Evolutionary conservation across 2,888 invertebrate genomes (phyloP).

Genomic region (Drosophila emarginata): DNA sequence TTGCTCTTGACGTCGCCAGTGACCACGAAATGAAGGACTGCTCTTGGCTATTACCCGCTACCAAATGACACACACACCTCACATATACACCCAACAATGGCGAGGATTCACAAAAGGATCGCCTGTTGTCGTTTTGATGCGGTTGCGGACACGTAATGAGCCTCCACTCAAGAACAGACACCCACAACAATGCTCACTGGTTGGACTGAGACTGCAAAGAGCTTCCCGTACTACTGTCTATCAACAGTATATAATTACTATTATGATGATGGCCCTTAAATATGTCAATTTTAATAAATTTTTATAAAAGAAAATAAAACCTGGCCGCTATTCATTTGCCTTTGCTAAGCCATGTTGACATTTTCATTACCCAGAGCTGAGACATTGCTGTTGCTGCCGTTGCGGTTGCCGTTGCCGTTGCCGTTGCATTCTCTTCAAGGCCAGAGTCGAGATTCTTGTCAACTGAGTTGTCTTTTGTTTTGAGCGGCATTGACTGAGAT

Average conservation of each 20-base stretch:
- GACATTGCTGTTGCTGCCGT: not conserved
- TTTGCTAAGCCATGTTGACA: conserved; percentile 61
- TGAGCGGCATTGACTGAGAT: conserved; percentile 41
- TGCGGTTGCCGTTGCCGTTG: not conserved
- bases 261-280: conserved; percentile 55
- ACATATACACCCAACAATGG: not conserved
- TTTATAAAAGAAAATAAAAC: conserved; percentile 40
- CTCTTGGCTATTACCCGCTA: not conserved
- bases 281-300: conserved; percentile 72
- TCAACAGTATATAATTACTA: conserved; percentile 55
- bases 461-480: conserved; percentile 48
- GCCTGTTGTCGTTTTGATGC: conserved; percentile 11
- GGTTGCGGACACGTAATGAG: conserved; percentile 8
- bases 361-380: conserved; percentile 59
- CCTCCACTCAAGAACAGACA: conserved; percentile 10
- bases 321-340: conserved; percentile 36
- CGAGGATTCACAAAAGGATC: conserved; percentile 20
- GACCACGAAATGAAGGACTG: conserved; percentile 28
- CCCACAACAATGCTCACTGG: not conserved
- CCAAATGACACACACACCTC: conserved; percentile 24
- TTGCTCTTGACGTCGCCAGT: conserved; percentile 49
- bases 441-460: conserved; percentile 37
- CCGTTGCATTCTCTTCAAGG: conserved; percentile 46
- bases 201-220: not conserved
- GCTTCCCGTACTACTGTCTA: conserved; percentile 1